phyloP scores from a whole-genome alignment of 2,113 vertebrate genomes.

The Megaptera novaeangliae region DNA sequence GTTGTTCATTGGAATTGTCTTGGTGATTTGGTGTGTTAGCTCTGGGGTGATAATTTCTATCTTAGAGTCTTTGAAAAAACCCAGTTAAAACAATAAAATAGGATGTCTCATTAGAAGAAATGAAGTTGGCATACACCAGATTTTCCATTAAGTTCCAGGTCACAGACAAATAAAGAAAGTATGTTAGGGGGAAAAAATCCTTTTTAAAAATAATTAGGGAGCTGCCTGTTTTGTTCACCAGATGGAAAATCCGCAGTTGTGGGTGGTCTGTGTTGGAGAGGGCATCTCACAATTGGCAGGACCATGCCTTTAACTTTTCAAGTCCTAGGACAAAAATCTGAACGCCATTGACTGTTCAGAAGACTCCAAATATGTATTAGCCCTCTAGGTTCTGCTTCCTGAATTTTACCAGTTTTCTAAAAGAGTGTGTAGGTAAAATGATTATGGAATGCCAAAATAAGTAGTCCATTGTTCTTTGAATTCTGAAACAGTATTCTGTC shows the following conservation, averaged over 20 bases:
- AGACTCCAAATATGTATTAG: conserved; percentile 69
- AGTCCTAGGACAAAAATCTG: conserved; percentile 85
- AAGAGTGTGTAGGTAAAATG: conserved; percentile 56
- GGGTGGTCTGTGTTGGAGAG: conserved; percentile 87
- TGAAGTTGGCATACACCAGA: conserved; percentile 84
- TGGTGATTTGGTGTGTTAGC: conserved; percentile 74
- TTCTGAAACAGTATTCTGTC: neutral
- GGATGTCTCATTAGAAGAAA: conserved; percentile 85
- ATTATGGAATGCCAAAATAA: conserved; percentile 5
- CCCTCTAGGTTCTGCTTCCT: conserved; percentile 65
- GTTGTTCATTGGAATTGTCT: conserved; percentile 74
- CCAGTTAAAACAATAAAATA: conserved; percentile 80
- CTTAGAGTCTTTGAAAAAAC: conserved; percentile 76
- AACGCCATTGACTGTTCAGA: conserved; percentile 78
- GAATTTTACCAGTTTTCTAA: conserved; percentile 72
- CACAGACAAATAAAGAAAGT: conserved; percentile 88
- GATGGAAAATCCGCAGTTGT: conserved; percentile 87
- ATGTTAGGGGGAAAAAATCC: conserved; percentile 81
- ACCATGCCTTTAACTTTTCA: conserved; percentile 84
- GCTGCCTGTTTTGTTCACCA: conserved; percentile 90
- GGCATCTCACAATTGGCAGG: conserved; percentile 86
- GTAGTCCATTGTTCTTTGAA: conserved; percentile 15
- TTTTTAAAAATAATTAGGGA: conserved; percentile 90
- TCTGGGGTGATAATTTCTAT: conserved; percentile 77
- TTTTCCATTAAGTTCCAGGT: conserved; percentile 88